These are phyloP conservation scores for Luscinia luscinia DNA, from an alignment of 2,797 vertebrate genomes.

Conservation along the genomic window DNA sequence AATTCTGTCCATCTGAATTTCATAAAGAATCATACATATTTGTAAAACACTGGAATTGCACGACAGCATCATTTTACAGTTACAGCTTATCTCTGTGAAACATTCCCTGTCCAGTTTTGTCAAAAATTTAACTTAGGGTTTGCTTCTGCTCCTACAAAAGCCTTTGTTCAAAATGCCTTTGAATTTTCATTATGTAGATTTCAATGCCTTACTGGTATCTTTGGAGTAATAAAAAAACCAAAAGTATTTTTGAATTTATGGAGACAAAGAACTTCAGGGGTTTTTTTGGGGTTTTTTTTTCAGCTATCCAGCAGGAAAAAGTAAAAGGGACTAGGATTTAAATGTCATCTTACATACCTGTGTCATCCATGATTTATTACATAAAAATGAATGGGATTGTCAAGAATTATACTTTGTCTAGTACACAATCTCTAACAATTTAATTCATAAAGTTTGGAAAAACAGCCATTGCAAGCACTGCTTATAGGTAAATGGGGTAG, in stretches of 20 bases:
- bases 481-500: neutral
- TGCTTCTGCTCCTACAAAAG: neutral
- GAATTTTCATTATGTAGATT: neutral
- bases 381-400: neutral
- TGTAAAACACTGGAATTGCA: neutral
- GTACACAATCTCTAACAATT: neutral
- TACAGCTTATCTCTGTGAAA: neutral
- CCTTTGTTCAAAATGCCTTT: neutral
- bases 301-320: neutral
- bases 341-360: neutral
- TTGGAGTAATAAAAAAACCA: fast-evolving
- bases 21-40: neutral
- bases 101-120: neutral
- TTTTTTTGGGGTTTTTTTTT: neutral
- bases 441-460: neutral
- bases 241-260: neutral
- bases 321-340: neutral
- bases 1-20: neutral
- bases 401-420: neutral
- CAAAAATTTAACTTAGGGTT: neutral
- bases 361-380: neutral
- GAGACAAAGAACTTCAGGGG: neutral
- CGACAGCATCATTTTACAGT: neutral
- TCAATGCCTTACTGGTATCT: neutral
- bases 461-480: neutral